phyloP scores from a whole-genome alignment of 2,888 invertebrate species.

The Gastrophysa polygoni region DNA sequence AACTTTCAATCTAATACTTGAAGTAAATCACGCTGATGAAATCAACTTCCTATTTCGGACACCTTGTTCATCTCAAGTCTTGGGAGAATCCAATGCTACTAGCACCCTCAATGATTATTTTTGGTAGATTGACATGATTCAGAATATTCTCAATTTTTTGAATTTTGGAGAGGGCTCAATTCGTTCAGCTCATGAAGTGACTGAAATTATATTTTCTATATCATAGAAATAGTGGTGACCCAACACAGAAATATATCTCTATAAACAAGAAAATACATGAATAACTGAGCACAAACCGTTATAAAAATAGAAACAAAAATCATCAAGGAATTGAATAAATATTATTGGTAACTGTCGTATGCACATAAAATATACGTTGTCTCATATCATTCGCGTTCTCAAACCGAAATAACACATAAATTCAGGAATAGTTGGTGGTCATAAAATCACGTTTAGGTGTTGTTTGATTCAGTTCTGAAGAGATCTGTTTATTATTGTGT shows the following conservation, averaged over 20 bases:
- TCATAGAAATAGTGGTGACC: conserved; percentile 3
- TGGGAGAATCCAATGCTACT: no score
- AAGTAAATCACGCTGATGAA: no score
- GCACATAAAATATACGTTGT: conserved; percentile 32
- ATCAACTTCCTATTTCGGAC: no score
- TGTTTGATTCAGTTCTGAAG: conserved; percentile 25
- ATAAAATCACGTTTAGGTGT: conserved; percentile 30
- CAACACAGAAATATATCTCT: neutral
- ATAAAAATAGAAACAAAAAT: conserved; percentile 27
- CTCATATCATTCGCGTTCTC: conserved; percentile 32
- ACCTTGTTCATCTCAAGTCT: no score
- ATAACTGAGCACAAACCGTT: conserved; percentile 22
- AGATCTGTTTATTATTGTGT: conserved; percentile 29
- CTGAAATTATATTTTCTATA: no score
- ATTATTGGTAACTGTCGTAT: conserved; percentile 25
- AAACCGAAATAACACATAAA: conserved; percentile 34
- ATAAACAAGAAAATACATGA: conserved; percentile 1
- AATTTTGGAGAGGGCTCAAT: no score
- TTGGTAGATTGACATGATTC: no score
- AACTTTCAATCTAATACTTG: no score
- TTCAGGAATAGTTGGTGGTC: conserved; percentile 30
- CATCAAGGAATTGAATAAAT: conserved; percentile 24
- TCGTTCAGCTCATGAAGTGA: no score
- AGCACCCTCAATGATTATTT: no score
- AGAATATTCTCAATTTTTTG: no score